Conservation (phyloP, 1,140 invertebrate genomes). For the Tenebrio molitor region DNA sequence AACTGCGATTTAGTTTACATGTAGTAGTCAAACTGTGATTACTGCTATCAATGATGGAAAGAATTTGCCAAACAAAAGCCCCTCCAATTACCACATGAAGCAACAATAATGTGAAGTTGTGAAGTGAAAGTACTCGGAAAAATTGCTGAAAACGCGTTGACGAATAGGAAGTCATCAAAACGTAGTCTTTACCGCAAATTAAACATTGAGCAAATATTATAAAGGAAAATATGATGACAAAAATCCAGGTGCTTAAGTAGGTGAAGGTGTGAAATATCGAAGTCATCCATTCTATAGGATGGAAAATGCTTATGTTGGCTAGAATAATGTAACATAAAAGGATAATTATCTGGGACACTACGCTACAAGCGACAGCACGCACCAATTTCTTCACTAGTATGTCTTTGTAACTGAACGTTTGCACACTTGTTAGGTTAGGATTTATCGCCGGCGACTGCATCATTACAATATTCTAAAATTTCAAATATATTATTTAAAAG, state of each 20-base stretch:
- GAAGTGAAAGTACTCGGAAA: constrained; percentile 71
- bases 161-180: constrained; percentile 68
- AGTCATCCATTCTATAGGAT: constrained; percentile 69
- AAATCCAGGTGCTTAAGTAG: constrained; percentile 71
- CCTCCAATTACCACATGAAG: constrained; percentile 73
- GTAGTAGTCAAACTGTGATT: constrained; percentile 66
- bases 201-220: constrained; percentile 72
- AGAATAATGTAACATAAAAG: constrained; percentile 70
- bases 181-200: constrained; percentile 72
- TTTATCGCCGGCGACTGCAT: constrained; percentile 48
- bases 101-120: constrained; percentile 71
- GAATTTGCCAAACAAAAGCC: constrained; percentile 73
- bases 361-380: constrained; percentile 67
- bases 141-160: constrained; percentile 75
- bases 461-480: background rate
- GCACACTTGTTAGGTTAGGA: constrained; percentile 52
- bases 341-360: constrained; percentile 69
- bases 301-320: constrained; percentile 69
- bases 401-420: constrained; percentile 65
- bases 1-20: constrained; percentile 61
- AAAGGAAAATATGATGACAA: constrained; percentile 69
- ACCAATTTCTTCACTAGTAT: constrained; percentile 68
- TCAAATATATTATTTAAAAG: background rate
- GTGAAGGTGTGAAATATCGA: constrained; percentile 68
- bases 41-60: constrained; percentile 71